These are phyloP conservation scores for Smithornis capensis DNA, from an alignment of 2,113 vertebrate species.

Conservation along the genomic window DNA sequence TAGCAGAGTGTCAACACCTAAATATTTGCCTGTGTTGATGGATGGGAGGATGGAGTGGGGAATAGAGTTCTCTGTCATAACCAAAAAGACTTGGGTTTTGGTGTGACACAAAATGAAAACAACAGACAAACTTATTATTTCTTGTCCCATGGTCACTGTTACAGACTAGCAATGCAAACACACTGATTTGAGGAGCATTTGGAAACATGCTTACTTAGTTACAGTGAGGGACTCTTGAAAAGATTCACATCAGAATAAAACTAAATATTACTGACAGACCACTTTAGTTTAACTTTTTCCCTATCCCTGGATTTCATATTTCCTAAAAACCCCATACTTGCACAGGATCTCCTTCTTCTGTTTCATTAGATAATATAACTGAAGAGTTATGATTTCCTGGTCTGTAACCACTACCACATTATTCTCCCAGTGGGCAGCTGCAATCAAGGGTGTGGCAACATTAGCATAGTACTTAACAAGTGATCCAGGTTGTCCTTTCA, in stretches of 20 bases:
- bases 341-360: background rate
- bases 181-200: background rate
- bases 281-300: background rate
- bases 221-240: background rate
- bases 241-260: background rate
- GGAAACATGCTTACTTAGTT: background rate
- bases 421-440: background rate
- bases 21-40: background rate
- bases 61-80: background rate
- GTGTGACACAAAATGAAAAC: background rate
- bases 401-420: background rate
- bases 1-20: background rate
- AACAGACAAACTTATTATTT: background rate
- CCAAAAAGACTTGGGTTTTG: background rate
- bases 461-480: background rate
- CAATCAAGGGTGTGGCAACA: background rate
- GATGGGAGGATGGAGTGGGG: background rate
- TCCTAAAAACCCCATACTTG: background rate
- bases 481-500: background rate
- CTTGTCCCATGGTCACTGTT: background rate
- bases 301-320: background rate
- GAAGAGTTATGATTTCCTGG: background rate
- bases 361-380: background rate
- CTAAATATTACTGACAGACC: background rate
- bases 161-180: background rate